Evolutionary conservation across 1,140 invertebrate species (phyloP), one percentile per base, ranked within the genome.

Genomic region (Panulirus ornatus): DNA sequence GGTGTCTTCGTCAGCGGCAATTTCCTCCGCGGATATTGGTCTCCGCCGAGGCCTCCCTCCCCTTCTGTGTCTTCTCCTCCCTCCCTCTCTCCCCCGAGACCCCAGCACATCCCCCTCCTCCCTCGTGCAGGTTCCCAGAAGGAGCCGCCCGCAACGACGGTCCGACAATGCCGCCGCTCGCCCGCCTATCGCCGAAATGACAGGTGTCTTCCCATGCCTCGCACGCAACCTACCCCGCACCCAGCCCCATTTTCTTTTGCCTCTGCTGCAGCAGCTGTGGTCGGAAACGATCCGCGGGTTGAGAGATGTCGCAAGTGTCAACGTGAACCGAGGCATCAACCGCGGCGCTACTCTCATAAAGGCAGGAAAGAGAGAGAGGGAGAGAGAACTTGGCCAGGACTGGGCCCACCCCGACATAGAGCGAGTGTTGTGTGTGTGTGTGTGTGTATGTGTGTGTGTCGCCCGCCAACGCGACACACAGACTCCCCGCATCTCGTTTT

Each of bases 161-260:
- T 16, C 78, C 47, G 47, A 81, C 78, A 81, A 81, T 58, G 78
- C 78, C 78, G 78, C 78, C 47, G 78, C 78, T 81, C 47, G 54
- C 78, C 78, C 78, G 78, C 78, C 78, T 81, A 81, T 54, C 78
- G 78, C 47, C 78, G 19, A 81, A 81, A 81, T 81, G 78, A 81
- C 78, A 81, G 78, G 78, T 81, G 78, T 81, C 78, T 81, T 58
- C 47, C 78, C 54, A 81, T 81, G 34, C 78, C 78, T 5, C 9
- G 78, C 78, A 81, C 78, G 78, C 78, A 81, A 81, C 78, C n/a
- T 22, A 36, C 47, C 78, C 22, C 44, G n/a, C 78, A 16, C 51
- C 78, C n/a, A n/a, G n/a, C n/a, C n/a, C n/a, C 78, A 81, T 81
- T 81, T 81, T 81, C 78, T 81, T 58, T 73, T 30, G 19, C 42